Conservation (phyloP, 2,888 invertebrate genomes). For the Cosmopolites sordidus region DNA sequence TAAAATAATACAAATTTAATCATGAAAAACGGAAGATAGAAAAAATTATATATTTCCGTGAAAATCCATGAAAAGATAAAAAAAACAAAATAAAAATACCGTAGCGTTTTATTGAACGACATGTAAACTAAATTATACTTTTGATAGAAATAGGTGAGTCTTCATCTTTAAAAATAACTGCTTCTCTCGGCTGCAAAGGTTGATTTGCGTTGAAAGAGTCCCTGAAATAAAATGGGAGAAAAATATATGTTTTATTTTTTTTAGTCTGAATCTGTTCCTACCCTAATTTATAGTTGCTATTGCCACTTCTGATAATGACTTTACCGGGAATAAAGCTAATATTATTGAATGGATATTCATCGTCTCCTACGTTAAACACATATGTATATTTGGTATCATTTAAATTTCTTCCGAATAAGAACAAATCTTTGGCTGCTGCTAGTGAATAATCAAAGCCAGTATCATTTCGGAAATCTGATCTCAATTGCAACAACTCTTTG, state of each 20-base stretch:
- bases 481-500: neutral
- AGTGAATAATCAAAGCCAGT: neutral
- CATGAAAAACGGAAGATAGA: no score
- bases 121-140: no score
- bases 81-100: no score
- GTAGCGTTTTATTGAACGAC: no score
- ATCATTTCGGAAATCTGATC: neutral
- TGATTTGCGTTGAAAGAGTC: slow-evolving; percentile 1
- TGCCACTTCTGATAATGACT: slow-evolving; percentile 1
- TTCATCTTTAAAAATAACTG: slow-evolving; percentile 1
- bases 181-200: slow-evolving; percentile 4
- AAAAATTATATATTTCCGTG: no score
- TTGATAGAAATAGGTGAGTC: no score
- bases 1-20: no score
- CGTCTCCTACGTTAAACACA: slow-evolving; percentile 1
- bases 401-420: neutral
- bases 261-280: neutral
- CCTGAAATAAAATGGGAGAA: neutral
- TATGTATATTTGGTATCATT: neutral
- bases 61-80: no score
- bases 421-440: neutral
- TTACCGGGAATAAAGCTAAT: neutral
- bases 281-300: slow-evolving; percentile 4
- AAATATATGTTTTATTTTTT: neutral
- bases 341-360: neutral